Base-by-base conservation (phyloP, 1,140 invertebrate genomes). In the Babylonia areolata region DNA sequence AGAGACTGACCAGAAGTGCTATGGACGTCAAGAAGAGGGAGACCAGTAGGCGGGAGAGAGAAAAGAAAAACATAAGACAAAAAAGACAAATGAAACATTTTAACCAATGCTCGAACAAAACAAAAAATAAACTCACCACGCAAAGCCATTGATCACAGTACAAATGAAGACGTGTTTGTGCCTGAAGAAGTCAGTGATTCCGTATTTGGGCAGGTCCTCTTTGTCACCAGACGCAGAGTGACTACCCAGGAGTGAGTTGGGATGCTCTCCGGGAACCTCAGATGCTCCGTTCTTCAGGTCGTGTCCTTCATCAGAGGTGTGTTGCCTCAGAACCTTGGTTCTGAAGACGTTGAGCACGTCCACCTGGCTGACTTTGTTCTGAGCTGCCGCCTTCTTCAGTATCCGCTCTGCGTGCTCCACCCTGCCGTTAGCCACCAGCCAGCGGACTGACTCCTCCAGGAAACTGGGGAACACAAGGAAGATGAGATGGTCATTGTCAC, bases 391-490 rank as follows among this genome's bases (percentile, higher is more conserved):
- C 83, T 89, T 90, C 73, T 83, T 85, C 28, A 93, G 46, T 3
- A 93, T 86, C 64, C 77, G 86, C 39, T 90, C 87, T 0, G 90
- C 91, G 73, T 90, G 86, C 58, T 88, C 78, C n/a, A 69, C 77
- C 80, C 87, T 90, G 0, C 89, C 88, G 71, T 92, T 92, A n/a
- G 89, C 89, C 20, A 92, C 54, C 5, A 93, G 85, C 93, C 93
- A 93, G 42, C 91, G 86, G 28, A 92, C 39, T 3, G 92, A 92
- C 85, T 93, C 93, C 28, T 92, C 91, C 31, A 89, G 75, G 71
- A 92, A 77, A 84, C 92, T 93, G 86, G n/a, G n/a, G n/a, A 40
- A 82, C 40, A 17, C 3, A 28, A n/a, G 79, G 46, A 51, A 51
- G 9, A 51, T 17, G 0, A 17, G 46, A 51, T 51, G 46, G 46